A percentile compares a stretch with the other conserved stretches of the same genome.
Evolutionary conservation across 1,140 invertebrate genomes (phyloP).

Genomic region (Idris sp.): DNA sequence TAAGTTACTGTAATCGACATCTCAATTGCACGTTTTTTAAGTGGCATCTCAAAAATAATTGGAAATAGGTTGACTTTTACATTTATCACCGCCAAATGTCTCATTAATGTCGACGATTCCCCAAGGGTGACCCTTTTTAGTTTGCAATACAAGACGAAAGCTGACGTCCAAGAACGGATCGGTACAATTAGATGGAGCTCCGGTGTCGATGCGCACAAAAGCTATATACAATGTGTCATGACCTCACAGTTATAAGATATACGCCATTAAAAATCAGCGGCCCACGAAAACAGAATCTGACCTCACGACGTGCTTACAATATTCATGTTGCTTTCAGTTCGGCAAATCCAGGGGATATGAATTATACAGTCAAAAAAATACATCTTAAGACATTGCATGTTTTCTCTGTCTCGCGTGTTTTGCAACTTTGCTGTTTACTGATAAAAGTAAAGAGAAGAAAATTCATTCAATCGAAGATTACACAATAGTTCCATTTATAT

Average conservation of each 20-base stretch:
- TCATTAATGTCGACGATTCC: conserved; percentile 56
- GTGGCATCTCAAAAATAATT: conserved; percentile 62
- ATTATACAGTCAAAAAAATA: conserved; percentile 24
- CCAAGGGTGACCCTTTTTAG: conserved; percentile 36
- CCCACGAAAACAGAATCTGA: conserved; percentile 30
- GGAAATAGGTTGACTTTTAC: conserved; percentile 51
- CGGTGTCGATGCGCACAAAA: conserved; percentile 30
- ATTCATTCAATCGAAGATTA: too few relatives aligned
- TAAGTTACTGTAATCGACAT: conserved; percentile 41
- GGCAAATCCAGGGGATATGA: conserved; percentile 6
- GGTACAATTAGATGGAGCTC: conserved; percentile 42
- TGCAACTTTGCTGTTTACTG: too few relatives aligned
- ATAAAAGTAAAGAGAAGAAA: too few relatives aligned
- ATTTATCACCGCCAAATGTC: conserved; percentile 53
- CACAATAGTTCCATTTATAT: too few relatives aligned
- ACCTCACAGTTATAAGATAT: conserved; percentile 33
- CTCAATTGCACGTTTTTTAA: conserved; percentile 26
- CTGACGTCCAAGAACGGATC: conserved; percentile 44
- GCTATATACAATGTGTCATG: conserved; percentile 38
- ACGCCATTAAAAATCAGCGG: conserved; percentile 33
- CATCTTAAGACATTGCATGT: conserved; percentile 3
- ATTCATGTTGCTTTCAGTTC: conserved; percentile 15
- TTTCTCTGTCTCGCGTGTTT: too few relatives aligned
- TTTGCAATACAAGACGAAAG: conserved; percentile 52
- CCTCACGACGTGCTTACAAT: conserved; percentile 5